These are phyloP conservation scores for Pionites leucogaster DNA, from an alignment of 2,113 vertebrate species.

Conservation along the genomic window DNA sequence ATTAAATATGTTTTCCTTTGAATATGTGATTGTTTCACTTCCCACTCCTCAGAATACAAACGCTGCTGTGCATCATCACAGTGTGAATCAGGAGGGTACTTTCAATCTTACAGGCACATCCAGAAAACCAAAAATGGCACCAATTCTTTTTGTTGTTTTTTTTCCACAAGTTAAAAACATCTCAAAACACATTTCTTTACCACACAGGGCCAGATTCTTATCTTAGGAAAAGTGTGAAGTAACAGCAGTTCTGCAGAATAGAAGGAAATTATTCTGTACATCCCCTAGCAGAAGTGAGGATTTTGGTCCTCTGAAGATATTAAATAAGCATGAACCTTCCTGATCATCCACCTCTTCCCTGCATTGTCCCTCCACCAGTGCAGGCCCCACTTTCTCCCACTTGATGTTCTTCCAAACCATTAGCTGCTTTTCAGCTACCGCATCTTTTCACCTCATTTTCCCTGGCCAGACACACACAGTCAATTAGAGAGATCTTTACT, in stretches of 20 bases:
- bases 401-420: background rate
- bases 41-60: background rate
- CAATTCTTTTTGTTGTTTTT: background rate
- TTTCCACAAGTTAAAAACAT: background rate
- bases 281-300: background rate
- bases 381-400: background rate
- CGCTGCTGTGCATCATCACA: background rate
- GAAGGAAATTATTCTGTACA: background rate
- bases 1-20: slow-evolving; percentile 9
- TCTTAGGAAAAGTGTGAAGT: background rate
- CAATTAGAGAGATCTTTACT: background rate
- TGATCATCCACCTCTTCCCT: background rate
- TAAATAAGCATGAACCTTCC: background rate
- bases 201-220: background rate
- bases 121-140: background rate
- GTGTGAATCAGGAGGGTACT: background rate
- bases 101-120: background rate
- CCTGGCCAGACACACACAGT: background rate
- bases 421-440: background rate
- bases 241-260: background rate
- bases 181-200: background rate
- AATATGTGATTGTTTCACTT: background rate
- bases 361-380: background rate
- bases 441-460: background rate
- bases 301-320: background rate